A percentile compares a stretch with the other conserved stretches of the same genome.
Evolutionary conservation across 2,888 invertebrate genomes (phyloP).

Genomic region (Caradrina kadenii): DNA sequence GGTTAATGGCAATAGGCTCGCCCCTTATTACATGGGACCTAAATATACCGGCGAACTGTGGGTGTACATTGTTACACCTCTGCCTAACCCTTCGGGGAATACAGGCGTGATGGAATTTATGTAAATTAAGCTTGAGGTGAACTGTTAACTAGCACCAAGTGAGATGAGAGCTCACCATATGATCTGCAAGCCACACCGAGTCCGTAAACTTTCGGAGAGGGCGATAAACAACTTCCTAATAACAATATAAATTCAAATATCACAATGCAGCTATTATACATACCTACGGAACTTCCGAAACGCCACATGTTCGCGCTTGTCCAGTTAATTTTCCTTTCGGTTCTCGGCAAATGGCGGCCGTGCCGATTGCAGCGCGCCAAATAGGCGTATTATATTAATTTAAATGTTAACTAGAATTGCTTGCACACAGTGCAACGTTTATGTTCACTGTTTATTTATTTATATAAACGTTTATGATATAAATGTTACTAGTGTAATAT

Average conservation of each 20-base stretch:
- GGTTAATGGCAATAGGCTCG: too few relatives aligned
- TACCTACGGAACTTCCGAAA: conserved; percentile 45
- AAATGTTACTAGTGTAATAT: background rate
- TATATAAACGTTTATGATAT: conserved; percentile 14
- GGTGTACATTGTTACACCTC: too few relatives aligned
- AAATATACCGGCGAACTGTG: too few relatives aligned
- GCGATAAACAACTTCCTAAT: background rate
- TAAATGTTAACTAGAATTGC: conserved; percentile 62
- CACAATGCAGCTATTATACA: background rate
- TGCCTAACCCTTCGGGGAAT: too few relatives aligned
- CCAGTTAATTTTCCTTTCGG: conserved; percentile 64
- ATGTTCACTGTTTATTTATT: conserved; percentile 49
- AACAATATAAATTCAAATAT: background rate
- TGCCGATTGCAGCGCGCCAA: conserved; percentile 68
- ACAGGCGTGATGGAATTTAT: too few relatives aligned
- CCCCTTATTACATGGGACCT: too few relatives aligned
- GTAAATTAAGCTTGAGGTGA: too few relatives aligned
- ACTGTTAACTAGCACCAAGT: too few relatives aligned
- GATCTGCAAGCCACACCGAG: too few relatives aligned
- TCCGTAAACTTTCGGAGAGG: too few relatives aligned
- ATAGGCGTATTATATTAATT: conserved; percentile 70
- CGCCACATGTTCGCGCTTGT: conserved; percentile 31
- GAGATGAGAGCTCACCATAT: too few relatives aligned
- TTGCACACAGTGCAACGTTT: conserved; percentile 44
- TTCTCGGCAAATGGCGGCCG: conserved; percentile 67